phyloP scores from a whole-genome alignment of 2,888 invertebrate species.

The Muschampia plurimacula region DNA sequence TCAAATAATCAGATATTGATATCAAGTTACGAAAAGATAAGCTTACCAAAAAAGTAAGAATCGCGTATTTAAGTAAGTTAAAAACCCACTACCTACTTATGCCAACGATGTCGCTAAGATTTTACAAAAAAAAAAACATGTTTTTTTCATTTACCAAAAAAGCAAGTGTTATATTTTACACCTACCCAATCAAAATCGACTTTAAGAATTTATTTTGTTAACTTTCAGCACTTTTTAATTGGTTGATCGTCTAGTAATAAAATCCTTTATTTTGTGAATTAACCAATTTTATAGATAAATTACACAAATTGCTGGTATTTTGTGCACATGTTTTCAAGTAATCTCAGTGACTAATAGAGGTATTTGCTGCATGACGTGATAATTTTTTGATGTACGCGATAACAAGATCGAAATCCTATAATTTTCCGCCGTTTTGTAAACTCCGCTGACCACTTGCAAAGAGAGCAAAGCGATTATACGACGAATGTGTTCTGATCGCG shows the following conservation, averaged over 20 bases:
- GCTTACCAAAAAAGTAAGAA: background rate
- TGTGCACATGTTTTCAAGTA: background rate
- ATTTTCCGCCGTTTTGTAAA: slow-evolving; percentile 29
- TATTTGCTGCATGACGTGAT: slow-evolving; percentile 29
- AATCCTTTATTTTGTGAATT: background rate
- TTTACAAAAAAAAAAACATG: background rate
- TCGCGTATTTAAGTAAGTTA: background rate
- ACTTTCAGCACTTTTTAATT: background rate
- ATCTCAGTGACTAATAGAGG: slow-evolving; percentile 23
- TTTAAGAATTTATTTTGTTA: background rate
- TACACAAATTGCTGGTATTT: background rate
- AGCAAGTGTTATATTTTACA: background rate
- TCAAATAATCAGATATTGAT: slow-evolving; percentile 23
- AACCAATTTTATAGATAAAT: background rate
- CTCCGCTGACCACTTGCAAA: slow-evolving; percentile 6
- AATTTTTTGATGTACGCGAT: slow-evolving; percentile 32
- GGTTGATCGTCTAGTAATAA: no score
- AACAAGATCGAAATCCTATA: slow-evolving; percentile 30
- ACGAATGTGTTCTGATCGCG: slow-evolving; percentile 26
- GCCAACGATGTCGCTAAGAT: background rate
- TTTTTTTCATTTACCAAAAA: no score
- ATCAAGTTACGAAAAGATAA: slow-evolving; percentile 26
- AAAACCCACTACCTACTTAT: background rate
- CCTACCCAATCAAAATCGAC: background rate
- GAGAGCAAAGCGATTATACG: slow-evolving; percentile 14